Percentiles rank a stretch among this genome's conserved stretches.
Evolutionary conservation across 1,140 invertebrate species (phyloP).

Genomic region (Bombus vancouverensis): DNA sequence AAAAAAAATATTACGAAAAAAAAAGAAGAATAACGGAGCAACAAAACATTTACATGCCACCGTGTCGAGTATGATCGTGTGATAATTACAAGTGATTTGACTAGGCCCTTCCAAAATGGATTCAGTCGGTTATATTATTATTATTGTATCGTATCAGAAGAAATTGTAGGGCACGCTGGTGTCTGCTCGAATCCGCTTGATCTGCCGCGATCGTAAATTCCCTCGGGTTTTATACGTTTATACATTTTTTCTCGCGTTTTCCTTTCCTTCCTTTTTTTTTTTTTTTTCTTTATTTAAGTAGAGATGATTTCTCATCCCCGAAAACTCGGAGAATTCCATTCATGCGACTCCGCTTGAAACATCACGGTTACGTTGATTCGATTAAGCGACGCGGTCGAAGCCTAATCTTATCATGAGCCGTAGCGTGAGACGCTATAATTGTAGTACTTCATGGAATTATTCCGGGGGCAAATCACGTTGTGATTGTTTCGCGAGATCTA

Average conservation of each 20-base stretch:
- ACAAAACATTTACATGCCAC: constrained; percentile 74
- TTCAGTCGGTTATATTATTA: constrained; percentile 53
- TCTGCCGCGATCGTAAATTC: not conserved
- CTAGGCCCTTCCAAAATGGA: constrained; percentile 73
- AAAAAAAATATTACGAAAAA: constrained; percentile 5
- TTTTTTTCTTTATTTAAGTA: not conserved
- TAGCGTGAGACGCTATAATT: constrained; percentile 6
- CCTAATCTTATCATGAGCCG: constrained; percentile 75
- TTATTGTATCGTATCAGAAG: constrained; percentile 33
- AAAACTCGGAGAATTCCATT: constrained; percentile 14
- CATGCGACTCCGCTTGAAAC: constrained; percentile 23
- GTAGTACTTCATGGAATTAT: not conserved
- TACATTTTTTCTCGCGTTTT: not conserved
- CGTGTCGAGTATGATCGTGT: constrained; percentile 78
- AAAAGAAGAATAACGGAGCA: not conserved
- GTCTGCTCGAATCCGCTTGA: constrained; percentile 39
- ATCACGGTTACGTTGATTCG: constrained; percentile 72
- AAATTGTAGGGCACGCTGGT: constrained; percentile 24
- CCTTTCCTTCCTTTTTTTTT: not conserved
- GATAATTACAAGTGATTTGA: constrained; percentile 81
- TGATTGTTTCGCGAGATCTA: not conserved
- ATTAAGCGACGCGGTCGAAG: constrained; percentile 78
- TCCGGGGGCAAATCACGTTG: not conserved
- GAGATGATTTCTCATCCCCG: not conserved
- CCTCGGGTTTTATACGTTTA: constrained; percentile 4